phyloP scores from a whole-genome alignment of 1,140 invertebrate species.

The Zeugodacus cucurbitae region DNA sequence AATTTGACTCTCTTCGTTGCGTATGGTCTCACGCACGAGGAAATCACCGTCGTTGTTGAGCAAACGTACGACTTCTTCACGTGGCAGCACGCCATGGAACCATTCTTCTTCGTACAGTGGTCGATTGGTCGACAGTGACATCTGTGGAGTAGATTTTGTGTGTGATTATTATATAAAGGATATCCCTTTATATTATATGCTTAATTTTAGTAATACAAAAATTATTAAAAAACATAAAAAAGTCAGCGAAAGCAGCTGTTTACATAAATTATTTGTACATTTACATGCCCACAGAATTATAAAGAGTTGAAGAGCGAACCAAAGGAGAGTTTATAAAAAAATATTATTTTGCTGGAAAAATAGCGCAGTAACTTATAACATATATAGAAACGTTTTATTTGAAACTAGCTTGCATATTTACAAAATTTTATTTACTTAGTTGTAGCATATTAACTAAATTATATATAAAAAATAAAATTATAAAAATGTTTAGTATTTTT shows the following conservation, averaged over 20 bases:
- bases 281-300: not conserved
- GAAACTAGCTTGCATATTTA: not conserved
- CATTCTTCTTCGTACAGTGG: constrained; percentile 90
- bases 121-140: constrained; percentile 67
- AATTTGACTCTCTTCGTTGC: constrained; percentile 91
- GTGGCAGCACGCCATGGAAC: constrained; percentile 96
- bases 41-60: constrained; percentile 92
- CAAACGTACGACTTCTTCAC: constrained; percentile 94
- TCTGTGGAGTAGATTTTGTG: constrained; percentile 46
- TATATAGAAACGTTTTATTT: not conserved
- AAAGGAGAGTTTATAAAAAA: not conserved
- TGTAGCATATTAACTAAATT: not conserved
- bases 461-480: not conserved
- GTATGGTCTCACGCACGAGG: constrained; percentile 92
- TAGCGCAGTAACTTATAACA: not conserved
- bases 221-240: constrained; percentile 7
- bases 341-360: not conserved
- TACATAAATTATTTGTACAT: not conserved
- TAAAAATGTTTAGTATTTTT: not conserved
- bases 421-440: not conserved
- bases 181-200: not conserved
- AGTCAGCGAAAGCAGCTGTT: not conserved
- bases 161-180: not conserved
- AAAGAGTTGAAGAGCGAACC: not conserved
- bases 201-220: not conserved